A percentile compares a stretch with the other conserved stretches of the same genome.
Conservation (phyloP, 2,113 vertebrate species). For the Otus sunia region DNA sequence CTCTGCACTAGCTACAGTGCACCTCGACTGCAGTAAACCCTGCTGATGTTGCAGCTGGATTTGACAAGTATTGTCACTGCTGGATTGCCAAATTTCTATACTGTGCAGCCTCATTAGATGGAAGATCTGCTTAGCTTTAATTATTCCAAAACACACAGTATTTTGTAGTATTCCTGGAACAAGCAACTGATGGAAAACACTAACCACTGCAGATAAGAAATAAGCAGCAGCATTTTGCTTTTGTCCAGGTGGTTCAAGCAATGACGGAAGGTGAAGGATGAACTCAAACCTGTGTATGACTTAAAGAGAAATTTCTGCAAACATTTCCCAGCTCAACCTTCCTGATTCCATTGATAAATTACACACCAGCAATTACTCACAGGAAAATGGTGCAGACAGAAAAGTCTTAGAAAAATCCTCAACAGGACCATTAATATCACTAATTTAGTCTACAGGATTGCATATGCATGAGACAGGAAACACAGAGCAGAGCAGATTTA, state of each 20-base stretch:
- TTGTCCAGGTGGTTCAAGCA: not conserved
- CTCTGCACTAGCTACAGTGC: accelerated
- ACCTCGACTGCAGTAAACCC: not conserved
- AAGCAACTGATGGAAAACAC: not conserved
- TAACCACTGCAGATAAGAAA: not conserved
- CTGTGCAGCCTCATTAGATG: not conserved
- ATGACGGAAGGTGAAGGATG: not conserved
- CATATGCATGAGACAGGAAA: not conserved
- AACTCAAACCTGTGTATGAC: not conserved
- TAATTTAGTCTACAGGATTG: not conserved
- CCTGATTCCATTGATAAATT: not conserved
- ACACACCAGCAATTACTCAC: not conserved
- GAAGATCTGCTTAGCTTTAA: not conserved
- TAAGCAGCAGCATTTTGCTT: not conserved
- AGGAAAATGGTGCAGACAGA: not conserved
- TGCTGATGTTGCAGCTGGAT: not conserved
- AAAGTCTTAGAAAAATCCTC: not conserved
- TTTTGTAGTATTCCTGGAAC: not conserved
- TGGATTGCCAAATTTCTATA: not conserved
- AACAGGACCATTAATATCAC: not conserved
- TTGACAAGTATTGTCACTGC: not conserved
- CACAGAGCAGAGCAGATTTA: not conserved
- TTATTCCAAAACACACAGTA: not conserved
- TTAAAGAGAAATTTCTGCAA: not conserved
- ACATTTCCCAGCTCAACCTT: not conserved